Conservation (phyloP, 1,140 invertebrate genomes). For the Heliconius hermathena region DNA sequence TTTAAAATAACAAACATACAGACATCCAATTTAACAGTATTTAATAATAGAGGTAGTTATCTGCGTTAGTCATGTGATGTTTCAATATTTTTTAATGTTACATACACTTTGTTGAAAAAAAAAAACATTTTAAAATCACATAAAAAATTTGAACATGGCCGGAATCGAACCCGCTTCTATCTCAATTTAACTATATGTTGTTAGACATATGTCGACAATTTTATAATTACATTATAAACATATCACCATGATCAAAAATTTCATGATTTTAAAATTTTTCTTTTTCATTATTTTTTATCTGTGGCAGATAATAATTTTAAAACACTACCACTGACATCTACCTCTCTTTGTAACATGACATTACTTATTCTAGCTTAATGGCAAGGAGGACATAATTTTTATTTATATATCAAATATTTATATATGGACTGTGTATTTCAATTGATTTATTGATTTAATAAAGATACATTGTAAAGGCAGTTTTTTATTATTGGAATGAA, state of each 20-base stretch:
- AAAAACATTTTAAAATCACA: neutral
- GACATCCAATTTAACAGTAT: conserved; percentile 25
- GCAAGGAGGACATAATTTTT: conserved; percentile 27
- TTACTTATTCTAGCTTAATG: conserved; percentile 31
- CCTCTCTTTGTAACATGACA: conserved; percentile 35
- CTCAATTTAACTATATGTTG: too few relatives aligned
- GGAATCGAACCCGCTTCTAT: too few relatives aligned
- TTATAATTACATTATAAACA: too few relatives aligned
- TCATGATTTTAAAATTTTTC: neutral
- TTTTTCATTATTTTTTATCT: neutral
- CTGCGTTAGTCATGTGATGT: conserved; percentile 40
- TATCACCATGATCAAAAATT: neutral
- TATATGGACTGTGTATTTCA: conserved; percentile 13
- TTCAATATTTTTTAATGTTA: neutral
- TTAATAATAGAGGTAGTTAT: conserved; percentile 48
- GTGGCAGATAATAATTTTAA: neutral
- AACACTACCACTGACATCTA: conserved; percentile 29
- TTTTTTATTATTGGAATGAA: neutral
- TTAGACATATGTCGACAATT: too few relatives aligned
- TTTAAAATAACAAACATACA: conserved; percentile 37
- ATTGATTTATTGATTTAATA: neutral
- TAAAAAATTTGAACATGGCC: neutral
- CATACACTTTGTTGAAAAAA: neutral
- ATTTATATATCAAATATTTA: neutral
- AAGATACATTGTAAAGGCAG: neutral